Base-by-base conservation (phyloP, 2,113 vertebrate genomes). In the Petroica traversi region DNA sequence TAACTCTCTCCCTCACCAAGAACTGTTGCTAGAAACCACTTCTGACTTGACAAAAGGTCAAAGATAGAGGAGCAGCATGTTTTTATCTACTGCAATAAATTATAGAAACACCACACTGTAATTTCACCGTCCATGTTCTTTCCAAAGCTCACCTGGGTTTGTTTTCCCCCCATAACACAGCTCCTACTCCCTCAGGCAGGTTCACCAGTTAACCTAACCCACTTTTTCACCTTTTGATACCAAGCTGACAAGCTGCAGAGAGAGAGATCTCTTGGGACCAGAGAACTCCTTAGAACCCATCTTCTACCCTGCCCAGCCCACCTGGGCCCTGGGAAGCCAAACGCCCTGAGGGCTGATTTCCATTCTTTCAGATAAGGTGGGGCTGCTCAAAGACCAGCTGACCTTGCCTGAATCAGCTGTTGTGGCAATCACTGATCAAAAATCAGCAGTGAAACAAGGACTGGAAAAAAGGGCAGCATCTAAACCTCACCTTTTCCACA, bases 131-230 rank as follows among this genome's bases (percentile, higher is more conserved):
- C 54, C 2, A 2, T 0, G 1, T 5, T 64, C 31, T 64, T 68
- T 85, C 43, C 45, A 79, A 93, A 88, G n/a, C 17, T 49, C 18
- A 33, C 23, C 16, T 12, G 11, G 13, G 5, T 18, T 54, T 48
- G 18, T 4, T 45, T 19, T 0, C 5, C 18, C 10, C 9, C 41
- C 9, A 2, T 3, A 68, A 29, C 38, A 73, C 0, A 24, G 2
- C 9, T 33, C 9, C 36, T 19, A 24, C n/a, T 40, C 68, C 57
- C 52, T 52, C 52, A 22, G 59, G 1, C 48, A 33, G 5, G 13
- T 26, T 49, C 19, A 74, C 8, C 68, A 73, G 22, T 31, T 11
- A 69, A 49, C 55, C 38, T 41, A 76, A 62, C 5, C 15, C 7
- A 6, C 11, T 31, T 38, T 36, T 51, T 10, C 29, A 26, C 17